Conservation (phyloP, 1,140 invertebrate species). For the Sitophilus oryzae region DNA sequence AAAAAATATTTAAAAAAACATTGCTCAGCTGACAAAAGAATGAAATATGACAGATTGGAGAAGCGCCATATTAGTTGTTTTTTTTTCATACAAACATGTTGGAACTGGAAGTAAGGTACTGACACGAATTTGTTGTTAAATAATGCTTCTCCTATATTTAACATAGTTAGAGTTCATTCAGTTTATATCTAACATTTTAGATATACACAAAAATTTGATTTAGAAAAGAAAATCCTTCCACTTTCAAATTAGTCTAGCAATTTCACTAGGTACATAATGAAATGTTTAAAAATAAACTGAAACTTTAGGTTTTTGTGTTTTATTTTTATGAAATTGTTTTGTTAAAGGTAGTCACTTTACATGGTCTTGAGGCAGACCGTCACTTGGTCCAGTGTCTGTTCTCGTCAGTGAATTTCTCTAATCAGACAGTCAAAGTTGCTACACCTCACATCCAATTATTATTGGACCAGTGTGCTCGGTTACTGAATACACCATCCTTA, state of each 20-base stretch:
- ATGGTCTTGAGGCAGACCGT: conserved; percentile 81
- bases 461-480: conserved; percentile 62
- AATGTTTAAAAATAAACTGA: no score
- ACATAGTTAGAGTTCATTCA: no score
- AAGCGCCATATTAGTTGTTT: conserved; percentile 13
- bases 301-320: neutral
- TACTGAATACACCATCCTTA: conserved; percentile 67
- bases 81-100: no score
- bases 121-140: no score
- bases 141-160: no score
- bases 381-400: conserved; percentile 83
- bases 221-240: no score
- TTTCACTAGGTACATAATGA: no score
- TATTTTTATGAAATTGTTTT: conserved; percentile 2
- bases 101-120: no score
- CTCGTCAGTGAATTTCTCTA: conserved; percentile 62
- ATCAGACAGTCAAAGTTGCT: conserved; percentile 49
- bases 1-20: neutral
- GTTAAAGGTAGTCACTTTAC: conserved; percentile 65
- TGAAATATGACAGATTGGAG: neutral
- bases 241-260: no score
- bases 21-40: neutral
- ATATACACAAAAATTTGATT: no score
- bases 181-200: no score
- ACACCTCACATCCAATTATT: conserved; percentile 66